A percentile compares a stretch with the other conserved stretches of the same genome.
These are phyloP conservation scores for Apodemia duryi DNA, from an alignment of 2,888 invertebrate species.

Conservation along the genomic window DNA sequence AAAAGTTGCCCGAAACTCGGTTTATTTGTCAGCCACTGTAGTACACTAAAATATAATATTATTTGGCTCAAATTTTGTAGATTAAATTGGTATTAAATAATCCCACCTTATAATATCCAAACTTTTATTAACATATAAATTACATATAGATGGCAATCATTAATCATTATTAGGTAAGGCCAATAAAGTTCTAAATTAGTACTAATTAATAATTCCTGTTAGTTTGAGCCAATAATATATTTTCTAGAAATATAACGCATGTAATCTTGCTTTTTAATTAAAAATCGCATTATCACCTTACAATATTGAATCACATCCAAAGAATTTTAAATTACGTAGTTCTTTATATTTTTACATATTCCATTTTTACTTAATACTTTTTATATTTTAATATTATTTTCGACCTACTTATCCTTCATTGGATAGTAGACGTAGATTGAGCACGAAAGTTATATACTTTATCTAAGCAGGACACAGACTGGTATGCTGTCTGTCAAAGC, in stretches of 20 bases:
- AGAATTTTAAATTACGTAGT: not conserved
- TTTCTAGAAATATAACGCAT: not conserved
- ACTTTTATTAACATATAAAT: too few species aligned
- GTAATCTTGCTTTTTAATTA: not conserved
- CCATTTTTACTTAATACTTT: conserved; percentile 22
- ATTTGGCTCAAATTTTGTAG: too few species aligned
- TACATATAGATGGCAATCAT: too few species aligned
- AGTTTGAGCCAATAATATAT: not conserved
- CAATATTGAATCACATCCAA: conserved; percentile 3
- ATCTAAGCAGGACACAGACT: too few species aligned
- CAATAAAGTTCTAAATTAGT: too few species aligned
- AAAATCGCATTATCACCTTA: not conserved
- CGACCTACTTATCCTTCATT: conserved; percentile 56
- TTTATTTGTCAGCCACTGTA: too few species aligned
- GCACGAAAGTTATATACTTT: not conserved
- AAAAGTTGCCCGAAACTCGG: too few species aligned
- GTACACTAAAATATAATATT: too few species aligned
- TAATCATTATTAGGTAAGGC: too few species aligned
- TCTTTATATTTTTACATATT: not conserved
- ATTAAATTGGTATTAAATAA: too few species aligned
- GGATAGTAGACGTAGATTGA: conserved; percentile 48
- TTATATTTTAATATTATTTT: conserved; percentile 35
- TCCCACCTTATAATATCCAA: too few species aligned
- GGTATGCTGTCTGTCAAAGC: too few species aligned
- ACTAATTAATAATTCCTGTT: not conserved